phyloP scores from a whole-genome alignment of 2,797 vertebrate species.

The Avahi laniger region DNA sequence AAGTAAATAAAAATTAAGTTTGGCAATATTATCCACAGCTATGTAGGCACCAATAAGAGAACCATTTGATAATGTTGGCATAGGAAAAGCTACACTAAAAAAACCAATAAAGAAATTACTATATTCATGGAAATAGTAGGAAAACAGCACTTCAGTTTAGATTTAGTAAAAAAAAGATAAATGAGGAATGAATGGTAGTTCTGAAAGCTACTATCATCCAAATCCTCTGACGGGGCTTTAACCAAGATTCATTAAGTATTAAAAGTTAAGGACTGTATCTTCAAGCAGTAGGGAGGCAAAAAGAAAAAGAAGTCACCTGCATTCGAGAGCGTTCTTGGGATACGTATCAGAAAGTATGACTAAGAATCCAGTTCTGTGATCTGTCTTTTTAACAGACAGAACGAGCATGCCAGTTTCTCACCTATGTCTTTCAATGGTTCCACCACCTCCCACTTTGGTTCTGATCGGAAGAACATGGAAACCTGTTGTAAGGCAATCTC shows the following conservation, averaged over 20 bases:
- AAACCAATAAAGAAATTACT: not conserved
- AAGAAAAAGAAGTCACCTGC: not conserved
- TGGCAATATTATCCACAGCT: not conserved
- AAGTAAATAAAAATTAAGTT: constrained; percentile 30
- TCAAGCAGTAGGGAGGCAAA: not conserved
- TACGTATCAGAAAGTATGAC: not conserved
- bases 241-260: not conserved
- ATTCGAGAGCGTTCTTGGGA: not conserved
- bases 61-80: not conserved
- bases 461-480: constrained; percentile 99
- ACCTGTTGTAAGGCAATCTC: constrained; percentile 98
- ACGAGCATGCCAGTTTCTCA: constrained; percentile 79
- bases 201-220: not conserved
- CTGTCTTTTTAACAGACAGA: not conserved
- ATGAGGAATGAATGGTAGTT: not conserved
- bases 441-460: constrained; percentile 96
- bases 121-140: not conserved
- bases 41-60: not conserved
- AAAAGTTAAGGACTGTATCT: not conserved
- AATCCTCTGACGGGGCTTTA: not conserved
- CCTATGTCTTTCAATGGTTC: constrained; percentile 97
- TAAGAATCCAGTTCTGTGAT: not conserved
- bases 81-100: not conserved
- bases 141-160: not conserved
- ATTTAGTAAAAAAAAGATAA: not conserved